Conservation (phyloP, 2,113 vertebrate species). For the Centropristis striata region DNA sequence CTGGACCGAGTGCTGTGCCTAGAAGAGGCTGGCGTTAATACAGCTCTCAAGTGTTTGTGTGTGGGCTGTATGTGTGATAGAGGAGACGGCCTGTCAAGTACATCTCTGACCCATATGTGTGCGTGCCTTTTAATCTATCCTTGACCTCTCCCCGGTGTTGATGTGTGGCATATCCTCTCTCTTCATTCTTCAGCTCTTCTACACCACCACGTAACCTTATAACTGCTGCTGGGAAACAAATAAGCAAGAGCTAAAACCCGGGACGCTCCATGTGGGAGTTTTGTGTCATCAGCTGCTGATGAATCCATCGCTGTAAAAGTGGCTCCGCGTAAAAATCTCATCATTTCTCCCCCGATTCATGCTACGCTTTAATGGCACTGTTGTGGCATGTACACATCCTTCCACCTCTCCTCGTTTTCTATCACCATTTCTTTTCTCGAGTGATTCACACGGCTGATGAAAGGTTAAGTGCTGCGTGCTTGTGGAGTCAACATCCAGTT, state of each 20-base stretch:
- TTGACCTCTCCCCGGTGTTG: slow-evolving; percentile 58
- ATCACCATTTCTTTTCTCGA: slow-evolving; percentile 20
- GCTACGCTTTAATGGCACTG: slow-evolving; percentile 26
- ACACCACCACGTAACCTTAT: not conserved
- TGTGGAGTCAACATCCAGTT: slow-evolving; percentile 47
- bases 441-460: slow-evolving; percentile 38
- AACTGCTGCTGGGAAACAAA: slow-evolving; percentile 37
- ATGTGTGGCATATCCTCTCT: slow-evolving; percentile 39
- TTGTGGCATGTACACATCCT: slow-evolving; percentile 13
- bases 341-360: not conserved
- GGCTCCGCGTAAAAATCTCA: not conserved
- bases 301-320: slow-evolving; percentile 22
- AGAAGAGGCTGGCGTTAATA: slow-evolving; percentile 70
- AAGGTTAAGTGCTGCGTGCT: slow-evolving; percentile 64
- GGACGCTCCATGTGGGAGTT: slow-evolving; percentile 36
- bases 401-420: slow-evolving; percentile 17
- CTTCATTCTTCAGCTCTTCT: slow-evolving; percentile 15
- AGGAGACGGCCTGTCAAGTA: slow-evolving; percentile 68
- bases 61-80: slow-evolving; percentile 57
- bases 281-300: slow-evolving; percentile 38
- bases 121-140: slow-evolving; percentile 57
- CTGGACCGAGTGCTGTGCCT: slow-evolving; percentile 76
- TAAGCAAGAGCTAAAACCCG: slow-evolving; percentile 23
- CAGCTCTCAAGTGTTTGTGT: slow-evolving; percentile 71
- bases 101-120: slow-evolving; percentile 64